Evolutionary conservation across 2,797 vertebrate genomes (phyloP).

Genomic region (Petrocephalus schoutedeni): DNA sequence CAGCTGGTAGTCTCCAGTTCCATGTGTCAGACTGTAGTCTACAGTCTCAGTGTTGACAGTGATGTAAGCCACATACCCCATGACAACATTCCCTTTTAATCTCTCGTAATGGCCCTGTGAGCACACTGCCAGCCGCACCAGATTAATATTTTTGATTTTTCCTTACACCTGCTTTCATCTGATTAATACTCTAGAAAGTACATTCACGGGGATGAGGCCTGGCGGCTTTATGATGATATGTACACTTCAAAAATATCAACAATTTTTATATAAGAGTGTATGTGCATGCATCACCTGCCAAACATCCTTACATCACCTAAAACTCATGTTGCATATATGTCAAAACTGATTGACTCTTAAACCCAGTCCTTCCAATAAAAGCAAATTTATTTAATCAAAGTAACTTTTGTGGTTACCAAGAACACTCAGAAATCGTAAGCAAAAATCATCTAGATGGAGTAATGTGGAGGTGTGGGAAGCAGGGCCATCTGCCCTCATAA

Average conservation of each 20-base stretch:
- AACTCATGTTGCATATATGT: neutral
- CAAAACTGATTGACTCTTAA: neutral
- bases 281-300: neutral
- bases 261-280: neutral
- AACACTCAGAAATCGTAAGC: neutral
- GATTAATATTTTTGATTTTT: slow-evolving; percentile 65
- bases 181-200: slow-evolving; percentile 66
- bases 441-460: neutral
- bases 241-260: neutral
- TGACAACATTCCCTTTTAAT: slow-evolving; percentile 64
- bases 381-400: neutral
- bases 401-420: neutral
- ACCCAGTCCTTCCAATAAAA: neutral
- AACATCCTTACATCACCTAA: neutral
- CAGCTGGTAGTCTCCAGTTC: neutral
- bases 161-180: slow-evolving; percentile 74
- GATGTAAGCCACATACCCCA: slow-evolving; percentile 38
- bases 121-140: slow-evolving; percentile 57
- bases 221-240: neutral
- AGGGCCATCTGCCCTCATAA: neutral
- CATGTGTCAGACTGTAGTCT: neutral
- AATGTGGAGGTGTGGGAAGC: neutral
- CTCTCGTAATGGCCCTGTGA: slow-evolving; percentile 68
- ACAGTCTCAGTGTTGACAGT: neutral
- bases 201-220: slow-evolving; percentile 44